phyloP scores from a whole-genome alignment of 2,888 invertebrate genomes.

The Drosophila suboccidentalis region DNA sequence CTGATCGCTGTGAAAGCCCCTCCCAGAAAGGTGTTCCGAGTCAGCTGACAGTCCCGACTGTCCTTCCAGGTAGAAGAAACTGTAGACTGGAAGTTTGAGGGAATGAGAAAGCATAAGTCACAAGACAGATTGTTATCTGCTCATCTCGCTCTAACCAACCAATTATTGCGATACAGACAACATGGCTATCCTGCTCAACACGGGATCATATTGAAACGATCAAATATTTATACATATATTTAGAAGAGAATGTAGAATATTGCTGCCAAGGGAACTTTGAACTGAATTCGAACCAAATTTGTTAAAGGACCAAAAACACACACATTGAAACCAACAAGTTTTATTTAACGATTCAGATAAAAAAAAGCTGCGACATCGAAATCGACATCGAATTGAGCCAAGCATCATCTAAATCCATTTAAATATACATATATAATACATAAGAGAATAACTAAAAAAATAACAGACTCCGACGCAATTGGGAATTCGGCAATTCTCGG shows the following conservation, averaged over 20 bases:
- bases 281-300: conserved; percentile 74
- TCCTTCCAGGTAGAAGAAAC: conserved; percentile 13
- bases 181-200: conserved; percentile 21
- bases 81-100: conserved; percentile 6
- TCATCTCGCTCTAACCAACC: conserved; percentile 21
- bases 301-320: conserved; percentile 57
- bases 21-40: conserved; percentile 22
- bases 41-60: conserved; percentile 1
- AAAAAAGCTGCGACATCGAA: conserved; percentile 9
- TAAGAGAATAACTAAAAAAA: conserved; percentile 7
- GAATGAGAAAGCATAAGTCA: conserved; percentile 8
- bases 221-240: not conserved
- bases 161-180: not conserved
- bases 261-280: conserved; percentile 4
- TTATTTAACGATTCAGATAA: conserved; percentile 31
- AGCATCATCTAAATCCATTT: conserved; percentile 28
- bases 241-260: not conserved
- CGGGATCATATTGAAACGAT: conserved; percentile 8
- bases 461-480: conserved; percentile 34
- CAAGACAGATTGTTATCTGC: not conserved
- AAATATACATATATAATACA: conserved; percentile 10
- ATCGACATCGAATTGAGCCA: conserved; percentile 13
- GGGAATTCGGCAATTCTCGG: conserved; percentile 68
- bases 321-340: conserved; percentile 21
- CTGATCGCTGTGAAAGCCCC: conserved; percentile 18